Conservation (phyloP, 2,888 invertebrate species). For the Achlya flavicornis region DNA sequence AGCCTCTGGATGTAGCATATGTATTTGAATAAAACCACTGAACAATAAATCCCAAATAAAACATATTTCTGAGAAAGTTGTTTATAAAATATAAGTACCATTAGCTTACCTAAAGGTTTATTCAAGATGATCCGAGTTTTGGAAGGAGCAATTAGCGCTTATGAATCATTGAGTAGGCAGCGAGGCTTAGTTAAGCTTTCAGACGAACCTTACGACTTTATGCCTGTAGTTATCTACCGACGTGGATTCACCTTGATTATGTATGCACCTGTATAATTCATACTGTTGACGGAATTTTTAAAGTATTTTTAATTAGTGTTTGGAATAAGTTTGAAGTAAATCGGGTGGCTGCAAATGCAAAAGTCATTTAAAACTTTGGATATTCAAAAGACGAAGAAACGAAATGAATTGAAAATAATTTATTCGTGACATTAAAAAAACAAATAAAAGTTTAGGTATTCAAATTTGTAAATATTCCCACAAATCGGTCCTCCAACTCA, state of each 20-base stretch:
- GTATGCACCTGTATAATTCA: not conserved
- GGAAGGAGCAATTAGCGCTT: constrained; percentile 68
- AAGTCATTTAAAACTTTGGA: too few species aligned
- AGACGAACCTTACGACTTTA: constrained; percentile 46
- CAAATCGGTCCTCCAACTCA: too few species aligned
- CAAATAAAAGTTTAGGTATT: too few species aligned
- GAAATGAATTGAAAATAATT: too few species aligned
- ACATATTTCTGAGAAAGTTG: constrained; percentile 12
- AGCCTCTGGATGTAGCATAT: too few species aligned
- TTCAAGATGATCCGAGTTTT: constrained; percentile 66
- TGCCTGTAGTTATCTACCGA: not conserved
- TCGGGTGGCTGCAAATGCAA: too few species aligned
- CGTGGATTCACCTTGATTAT: constrained; percentile 10
- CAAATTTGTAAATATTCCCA: too few species aligned
- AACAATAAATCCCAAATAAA: not conserved
- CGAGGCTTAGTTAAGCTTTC: constrained; percentile 55
- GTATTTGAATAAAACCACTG: too few species aligned
- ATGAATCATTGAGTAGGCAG: constrained; percentile 68
- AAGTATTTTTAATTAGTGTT: not conserved
- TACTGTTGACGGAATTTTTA: not conserved
- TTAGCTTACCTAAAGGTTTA: constrained; percentile 50
- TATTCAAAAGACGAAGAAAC: too few species aligned
- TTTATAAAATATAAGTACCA: constrained; percentile 35
- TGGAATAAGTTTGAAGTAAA: not conserved
- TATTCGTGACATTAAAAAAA: too few species aligned